A percentile compares a stretch with the other conserved stretches of the same genome.
phyloP scores from a whole-genome alignment of 2,113 vertebrate species.

The Dipodomys ordii region DNA sequence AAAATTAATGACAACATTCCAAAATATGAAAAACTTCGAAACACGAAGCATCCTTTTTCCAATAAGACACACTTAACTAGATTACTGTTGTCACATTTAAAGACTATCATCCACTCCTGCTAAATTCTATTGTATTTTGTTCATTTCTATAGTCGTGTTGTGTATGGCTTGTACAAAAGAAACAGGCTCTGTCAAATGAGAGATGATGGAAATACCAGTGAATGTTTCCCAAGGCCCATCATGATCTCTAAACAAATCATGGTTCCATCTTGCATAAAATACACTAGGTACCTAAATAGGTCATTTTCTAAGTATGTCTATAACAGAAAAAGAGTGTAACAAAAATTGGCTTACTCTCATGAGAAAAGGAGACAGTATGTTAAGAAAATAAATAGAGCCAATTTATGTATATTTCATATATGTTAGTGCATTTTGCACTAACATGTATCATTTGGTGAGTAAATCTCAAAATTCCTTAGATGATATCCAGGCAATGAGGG shows the following conservation, averaged over 20 bases:
- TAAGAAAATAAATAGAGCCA: background rate
- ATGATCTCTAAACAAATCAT: background rate
- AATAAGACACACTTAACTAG: background rate
- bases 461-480: constrained; percentile 86
- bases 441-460: constrained; percentile 78
- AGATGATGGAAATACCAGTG: background rate
- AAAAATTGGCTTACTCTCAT: background rate
- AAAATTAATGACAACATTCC: background rate
- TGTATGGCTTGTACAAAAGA: background rate
- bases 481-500: background rate
- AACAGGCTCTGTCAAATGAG: background rate
- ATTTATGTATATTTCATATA: background rate
- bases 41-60: background rate
- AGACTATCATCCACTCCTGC: background rate
- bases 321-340: background rate
- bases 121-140: background rate
- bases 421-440: background rate
- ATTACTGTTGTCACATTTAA: background rate
- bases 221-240: background rate
- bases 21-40: background rate
- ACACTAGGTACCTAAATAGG: background rate
- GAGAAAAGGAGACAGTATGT: background rate
- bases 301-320: constrained; percentile 18
- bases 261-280: background rate
- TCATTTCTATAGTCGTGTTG: background rate